Evolutionary conservation across 2,797 vertebrate genomes (phyloP).

Genomic region (Intellagama lesueurii): DNA sequence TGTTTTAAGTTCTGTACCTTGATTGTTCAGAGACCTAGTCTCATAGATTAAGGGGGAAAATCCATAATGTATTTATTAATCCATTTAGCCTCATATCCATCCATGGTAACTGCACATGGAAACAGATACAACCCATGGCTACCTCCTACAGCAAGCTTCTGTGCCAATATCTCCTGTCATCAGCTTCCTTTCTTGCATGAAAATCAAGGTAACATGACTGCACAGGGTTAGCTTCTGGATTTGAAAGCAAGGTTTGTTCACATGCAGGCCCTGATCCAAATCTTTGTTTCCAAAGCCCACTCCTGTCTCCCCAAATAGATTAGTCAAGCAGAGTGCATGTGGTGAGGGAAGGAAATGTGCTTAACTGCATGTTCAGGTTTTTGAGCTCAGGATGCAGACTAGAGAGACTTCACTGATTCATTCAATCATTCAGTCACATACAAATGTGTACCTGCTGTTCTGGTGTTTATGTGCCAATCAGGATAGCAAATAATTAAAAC

Average conservation of each 20-base stretch:
- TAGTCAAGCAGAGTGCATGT: not conserved
- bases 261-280: not conserved
- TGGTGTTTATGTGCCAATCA: too few relatives aligned
- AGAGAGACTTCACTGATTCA: too few relatives aligned
- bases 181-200: not conserved
- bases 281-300: not conserved
- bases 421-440: too few relatives aligned
- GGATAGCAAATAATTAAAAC: too few relatives aligned
- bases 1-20: conserved; percentile 7
- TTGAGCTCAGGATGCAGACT: not conserved
- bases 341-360: not conserved
- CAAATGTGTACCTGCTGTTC: too few relatives aligned
- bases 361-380: not conserved
- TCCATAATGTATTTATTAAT: conserved; percentile 34
- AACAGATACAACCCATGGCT: not conserved
- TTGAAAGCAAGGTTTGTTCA: not conserved
- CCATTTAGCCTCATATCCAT: conserved; percentile 22
- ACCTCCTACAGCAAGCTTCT: not conserved
- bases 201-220: too few relatives aligned
- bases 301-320: not conserved
- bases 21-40: conserved; percentile 30
- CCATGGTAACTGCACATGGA: not conserved
- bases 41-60: conserved; percentile 20
- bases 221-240: too few relatives aligned
- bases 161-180: too few relatives aligned